Evolutionary conservation across 2,888 invertebrate genomes (phyloP).

Genomic region (Endotricha flammealis): DNA sequence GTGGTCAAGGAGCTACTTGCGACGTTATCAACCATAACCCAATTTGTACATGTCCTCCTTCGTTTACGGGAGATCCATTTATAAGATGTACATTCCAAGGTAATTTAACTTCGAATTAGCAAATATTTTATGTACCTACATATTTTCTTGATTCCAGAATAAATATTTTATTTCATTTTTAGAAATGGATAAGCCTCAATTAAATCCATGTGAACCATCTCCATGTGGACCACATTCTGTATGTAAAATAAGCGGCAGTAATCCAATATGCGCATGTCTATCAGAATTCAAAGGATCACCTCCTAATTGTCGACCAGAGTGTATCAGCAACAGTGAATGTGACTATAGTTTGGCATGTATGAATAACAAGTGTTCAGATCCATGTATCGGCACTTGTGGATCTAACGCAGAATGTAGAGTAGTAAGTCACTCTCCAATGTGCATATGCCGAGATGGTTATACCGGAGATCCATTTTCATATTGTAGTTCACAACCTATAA

Average conservation of each 20-base stretch:
- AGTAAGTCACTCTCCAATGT: constrained; percentile 85
- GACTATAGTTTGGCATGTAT: constrained; percentile 83
- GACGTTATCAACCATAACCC: constrained; percentile 87
- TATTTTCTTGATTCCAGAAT: not conserved
- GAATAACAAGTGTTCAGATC: constrained; percentile 86
- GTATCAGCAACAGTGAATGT: constrained; percentile 87
- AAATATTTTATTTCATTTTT: constrained; percentile 3
- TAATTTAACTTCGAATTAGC: constrained; percentile 25
- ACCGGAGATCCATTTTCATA: constrained; percentile 87
- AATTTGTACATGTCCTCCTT: constrained; percentile 84
- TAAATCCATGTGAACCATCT: constrained; percentile 82
- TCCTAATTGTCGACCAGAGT: constrained; percentile 88
- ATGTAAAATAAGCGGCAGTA: constrained; percentile 82
- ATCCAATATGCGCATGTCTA: constrained; percentile 86
- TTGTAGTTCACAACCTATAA: constrained; percentile 64
- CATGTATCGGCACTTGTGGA: constrained; percentile 85
- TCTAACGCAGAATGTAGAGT: constrained; percentile 86
- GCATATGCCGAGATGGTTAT: constrained; percentile 83
- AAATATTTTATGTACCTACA: constrained; percentile 1
- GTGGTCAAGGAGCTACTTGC: constrained; percentile 85
- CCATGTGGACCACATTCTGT: constrained; percentile 88
- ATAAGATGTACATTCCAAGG: constrained; percentile 79
- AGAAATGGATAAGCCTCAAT: constrained; percentile 44
- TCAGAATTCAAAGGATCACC: constrained; percentile 83
- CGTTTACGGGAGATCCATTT: constrained; percentile 89